These are phyloP conservation scores for Eilema depressum DNA, from an alignment of 2,888 invertebrate species.

Conservation along the genomic window DNA sequence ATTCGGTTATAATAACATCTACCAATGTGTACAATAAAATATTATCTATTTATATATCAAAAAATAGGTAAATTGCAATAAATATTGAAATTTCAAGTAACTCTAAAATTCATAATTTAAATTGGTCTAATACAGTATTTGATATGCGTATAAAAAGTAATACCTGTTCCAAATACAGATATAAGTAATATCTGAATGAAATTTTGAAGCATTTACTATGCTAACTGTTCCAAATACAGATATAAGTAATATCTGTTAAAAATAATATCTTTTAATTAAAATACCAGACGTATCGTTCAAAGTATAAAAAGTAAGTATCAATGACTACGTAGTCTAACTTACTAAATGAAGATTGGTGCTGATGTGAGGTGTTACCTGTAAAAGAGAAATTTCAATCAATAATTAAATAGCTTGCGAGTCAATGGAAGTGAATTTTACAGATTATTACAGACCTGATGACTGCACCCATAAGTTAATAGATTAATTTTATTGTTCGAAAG, in stretches of 20 bases:
- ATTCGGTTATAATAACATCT: no score
- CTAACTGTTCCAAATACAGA: background rate
- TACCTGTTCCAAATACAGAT: background rate
- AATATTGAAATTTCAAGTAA: background rate
- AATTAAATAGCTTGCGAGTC: conserved; percentile 9
- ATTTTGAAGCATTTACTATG: no score
- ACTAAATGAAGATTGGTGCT: conserved; percentile 10
- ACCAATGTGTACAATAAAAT: no score
- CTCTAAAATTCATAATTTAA: background rate
- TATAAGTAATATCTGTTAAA: conserved; percentile 5
- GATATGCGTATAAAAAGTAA: background rate
- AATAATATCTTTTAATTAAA: background rate
- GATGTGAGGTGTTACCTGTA: conserved; percentile 20
- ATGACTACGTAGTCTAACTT: conserved; percentile 1
- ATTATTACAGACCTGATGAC: conserved; percentile 2
- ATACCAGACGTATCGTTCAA: background rate
- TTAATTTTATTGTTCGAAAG: background rate
- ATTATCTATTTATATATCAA: no score
- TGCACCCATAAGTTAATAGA: background rate
- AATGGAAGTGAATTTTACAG: conserved; percentile 10
- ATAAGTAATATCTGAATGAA: background rate
- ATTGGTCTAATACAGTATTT: background rate
- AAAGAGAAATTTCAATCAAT: conserved; percentile 22
- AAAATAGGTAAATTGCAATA: background rate
- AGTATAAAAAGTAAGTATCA: background rate